Evolutionary conservation across 2,888 invertebrate species (phyloP).

Genomic region (Boloria selene): DNA sequence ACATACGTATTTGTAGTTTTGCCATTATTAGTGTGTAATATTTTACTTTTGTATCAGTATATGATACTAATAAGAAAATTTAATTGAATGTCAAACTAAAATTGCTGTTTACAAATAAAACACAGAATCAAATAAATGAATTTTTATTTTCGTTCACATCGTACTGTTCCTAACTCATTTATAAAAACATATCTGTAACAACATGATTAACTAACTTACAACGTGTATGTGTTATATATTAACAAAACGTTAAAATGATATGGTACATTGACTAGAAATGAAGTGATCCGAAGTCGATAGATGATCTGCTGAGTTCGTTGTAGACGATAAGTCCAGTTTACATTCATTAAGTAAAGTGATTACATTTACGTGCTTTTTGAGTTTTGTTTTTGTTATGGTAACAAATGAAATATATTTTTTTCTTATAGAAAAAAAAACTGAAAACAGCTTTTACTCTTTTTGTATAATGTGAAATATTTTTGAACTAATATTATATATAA

Average conservation of each 20-base stretch:
- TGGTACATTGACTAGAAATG: constrained; percentile 77
- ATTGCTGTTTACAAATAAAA: constrained; percentile 24
- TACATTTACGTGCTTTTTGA: constrained; percentile 3
- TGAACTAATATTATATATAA: neutral
- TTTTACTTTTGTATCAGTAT: no score
- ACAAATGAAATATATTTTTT: no score
- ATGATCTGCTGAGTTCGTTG: constrained; percentile 30
- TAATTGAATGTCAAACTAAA: neutral
- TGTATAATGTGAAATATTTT: no score
- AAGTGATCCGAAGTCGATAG: constrained; percentile 43
- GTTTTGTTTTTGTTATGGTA: neutral
- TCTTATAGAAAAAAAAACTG: no score
- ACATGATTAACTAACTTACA: constrained; percentile 76
- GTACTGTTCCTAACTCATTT: constrained; percentile 75
- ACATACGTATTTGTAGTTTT: no score
- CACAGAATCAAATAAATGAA: constrained; percentile 64
- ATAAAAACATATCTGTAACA: constrained; percentile 81
- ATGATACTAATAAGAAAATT: no score
- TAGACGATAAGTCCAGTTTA: constrained; percentile 23
- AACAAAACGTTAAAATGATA: constrained; percentile 78
- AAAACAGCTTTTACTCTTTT: no score
- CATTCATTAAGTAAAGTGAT: neutral
- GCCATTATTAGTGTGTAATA: no score
- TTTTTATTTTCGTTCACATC: constrained; percentile 80
- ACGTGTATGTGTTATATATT: constrained; percentile 56